phyloP scores from a whole-genome alignment of 1,140 invertebrate species.

The Trichonephila clavipes region DNA sequence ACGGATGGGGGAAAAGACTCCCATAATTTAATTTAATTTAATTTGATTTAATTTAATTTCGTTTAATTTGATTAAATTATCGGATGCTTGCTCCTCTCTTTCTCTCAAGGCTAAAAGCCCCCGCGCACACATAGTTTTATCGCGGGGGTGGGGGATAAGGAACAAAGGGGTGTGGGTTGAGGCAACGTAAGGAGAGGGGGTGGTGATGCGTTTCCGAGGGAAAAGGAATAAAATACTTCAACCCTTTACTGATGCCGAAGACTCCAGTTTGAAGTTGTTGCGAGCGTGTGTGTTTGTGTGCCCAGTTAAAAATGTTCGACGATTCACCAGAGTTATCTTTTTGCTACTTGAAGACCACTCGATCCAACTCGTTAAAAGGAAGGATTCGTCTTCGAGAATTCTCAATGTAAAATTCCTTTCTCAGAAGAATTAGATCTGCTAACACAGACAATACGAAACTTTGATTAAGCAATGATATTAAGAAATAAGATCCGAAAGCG shows the following conservation, averaged over 20 bases:
- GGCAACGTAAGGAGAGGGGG: neutral
- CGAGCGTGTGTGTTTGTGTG: neutral
- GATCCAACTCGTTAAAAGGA: neutral
- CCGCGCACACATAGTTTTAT: slow-evolving; percentile 37
- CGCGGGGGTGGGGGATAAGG: neutral
- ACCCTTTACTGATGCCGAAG: slow-evolving; percentile 54
- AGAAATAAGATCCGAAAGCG: no score
- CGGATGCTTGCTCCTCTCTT: slow-evolving; percentile 46
- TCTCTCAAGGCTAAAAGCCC: slow-evolving; percentile 44
- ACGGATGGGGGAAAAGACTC: slow-evolving; percentile 48
- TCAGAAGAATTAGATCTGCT: no score
- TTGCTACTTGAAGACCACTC: neutral
- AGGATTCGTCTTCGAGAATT: neutral
- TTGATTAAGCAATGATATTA: no score
- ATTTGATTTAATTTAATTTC: slow-evolving; percentile 76
- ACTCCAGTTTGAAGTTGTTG: slow-evolving; percentile 21
- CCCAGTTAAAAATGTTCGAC: slow-evolving; percentile 15
- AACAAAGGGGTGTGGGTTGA: neutral
- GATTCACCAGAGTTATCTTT: neutral
- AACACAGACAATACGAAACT: no score
- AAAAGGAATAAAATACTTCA: slow-evolving; percentile 67
- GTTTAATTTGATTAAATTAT: slow-evolving; percentile 77
- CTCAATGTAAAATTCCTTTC: no score
- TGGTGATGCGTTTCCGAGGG: neutral
- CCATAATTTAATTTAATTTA: slow-evolving; percentile 77